phyloP scores from a whole-genome alignment of 2,113 vertebrate genomes.

The Trogon surrucura region DNA sequence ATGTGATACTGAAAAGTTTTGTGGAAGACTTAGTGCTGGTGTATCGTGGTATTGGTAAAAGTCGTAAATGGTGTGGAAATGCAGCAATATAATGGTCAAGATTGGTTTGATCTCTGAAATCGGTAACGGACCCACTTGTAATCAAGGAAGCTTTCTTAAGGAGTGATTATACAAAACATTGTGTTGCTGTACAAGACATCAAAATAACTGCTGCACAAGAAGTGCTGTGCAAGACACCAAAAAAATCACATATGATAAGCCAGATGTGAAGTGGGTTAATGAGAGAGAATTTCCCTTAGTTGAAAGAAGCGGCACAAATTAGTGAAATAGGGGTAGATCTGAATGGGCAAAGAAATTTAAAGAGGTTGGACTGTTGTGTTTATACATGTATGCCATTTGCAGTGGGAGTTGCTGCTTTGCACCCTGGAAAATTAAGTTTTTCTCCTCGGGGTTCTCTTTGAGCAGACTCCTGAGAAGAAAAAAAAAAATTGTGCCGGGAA shows the following conservation, averaged over 20 bases:
- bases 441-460: neutral
- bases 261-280: neutral
- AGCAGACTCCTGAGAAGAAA: neutral
- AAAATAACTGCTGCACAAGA: neutral
- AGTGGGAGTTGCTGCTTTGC: neutral
- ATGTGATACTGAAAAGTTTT: neutral
- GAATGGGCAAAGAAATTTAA: neutral
- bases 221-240: neutral
- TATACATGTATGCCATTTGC: neutral
- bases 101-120: neutral
- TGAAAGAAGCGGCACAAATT: neutral
- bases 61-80: neutral
- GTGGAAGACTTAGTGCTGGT: neutral
- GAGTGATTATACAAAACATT: neutral
- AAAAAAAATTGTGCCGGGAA: neutral
- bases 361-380: neutral
- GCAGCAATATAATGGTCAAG: neutral
- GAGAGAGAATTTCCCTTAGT: neutral
- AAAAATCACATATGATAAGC: neutral
- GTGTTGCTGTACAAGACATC: neutral
- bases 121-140: neutral
- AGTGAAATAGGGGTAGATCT: neutral
- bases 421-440: neutral
- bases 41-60: neutral
- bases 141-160: neutral